Percentiles rank a stretch among this genome's conserved stretches.
These are phyloP conservation scores for Subanguina moxae DNA, from an alignment of 1,140 invertebrate species.

Conservation along the genomic window DNA sequence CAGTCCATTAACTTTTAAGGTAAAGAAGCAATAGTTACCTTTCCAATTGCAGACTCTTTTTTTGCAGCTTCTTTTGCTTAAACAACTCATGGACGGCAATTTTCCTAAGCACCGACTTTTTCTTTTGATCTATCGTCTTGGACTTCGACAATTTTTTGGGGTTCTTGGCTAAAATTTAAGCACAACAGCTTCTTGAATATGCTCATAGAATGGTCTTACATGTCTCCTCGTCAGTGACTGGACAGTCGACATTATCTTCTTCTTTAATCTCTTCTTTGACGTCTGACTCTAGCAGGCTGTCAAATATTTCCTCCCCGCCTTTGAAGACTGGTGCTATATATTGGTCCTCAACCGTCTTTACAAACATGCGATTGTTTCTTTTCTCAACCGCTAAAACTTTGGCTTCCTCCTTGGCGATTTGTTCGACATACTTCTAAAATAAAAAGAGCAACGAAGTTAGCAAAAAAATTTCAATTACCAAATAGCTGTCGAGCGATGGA, in stretches of 20 bases:
- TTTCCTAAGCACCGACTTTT: not conserved
- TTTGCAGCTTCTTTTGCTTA: not conserved
- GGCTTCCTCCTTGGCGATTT: conserved; percentile 30
- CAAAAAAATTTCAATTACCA: conserved; percentile 14
- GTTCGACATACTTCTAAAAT: conserved; percentile 29
- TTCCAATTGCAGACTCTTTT: not conserved
- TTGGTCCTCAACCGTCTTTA: not conserved
- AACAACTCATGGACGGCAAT: not conserved
- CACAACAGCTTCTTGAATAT: not conserved
- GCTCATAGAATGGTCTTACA: not conserved
- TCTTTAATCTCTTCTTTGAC: conserved; percentile 13
- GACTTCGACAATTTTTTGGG: not conserved
- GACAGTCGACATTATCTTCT: not conserved
- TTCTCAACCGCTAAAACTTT: conserved; percentile 4
- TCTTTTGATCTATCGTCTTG: not conserved
- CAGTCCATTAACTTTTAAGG: not conserved
- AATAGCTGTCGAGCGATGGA: conserved; percentile 30
- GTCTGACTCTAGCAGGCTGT: not conserved
- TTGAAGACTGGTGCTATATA: not conserved
- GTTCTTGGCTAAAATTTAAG: conserved; percentile 2
- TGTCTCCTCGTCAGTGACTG: conserved; percentile 1
- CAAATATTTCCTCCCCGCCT: not conserved
- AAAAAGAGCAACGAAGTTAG: not conserved
- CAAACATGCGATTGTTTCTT: conserved; percentile 17
- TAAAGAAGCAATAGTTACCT: not conserved